phyloP scores from a whole-genome alignment of 2,888 invertebrate genomes.

The Belgica antarctica region DNA sequence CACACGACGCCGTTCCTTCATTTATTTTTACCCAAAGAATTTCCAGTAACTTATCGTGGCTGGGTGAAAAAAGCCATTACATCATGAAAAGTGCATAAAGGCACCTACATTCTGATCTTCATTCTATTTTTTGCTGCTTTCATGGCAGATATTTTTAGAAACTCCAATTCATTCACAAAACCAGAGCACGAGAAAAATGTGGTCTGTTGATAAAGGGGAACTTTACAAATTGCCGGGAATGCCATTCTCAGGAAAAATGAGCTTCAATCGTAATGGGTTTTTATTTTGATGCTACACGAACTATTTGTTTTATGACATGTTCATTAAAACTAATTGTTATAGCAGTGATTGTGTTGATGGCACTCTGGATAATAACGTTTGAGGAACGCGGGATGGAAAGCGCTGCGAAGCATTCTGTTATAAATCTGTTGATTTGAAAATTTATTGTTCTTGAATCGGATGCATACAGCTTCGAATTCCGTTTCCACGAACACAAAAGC shows the following conservation, averaged over 20 bases:
- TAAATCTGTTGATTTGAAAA: background rate
- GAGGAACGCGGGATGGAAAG: background rate
- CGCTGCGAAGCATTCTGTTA: background rate
- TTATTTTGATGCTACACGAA: background rate
- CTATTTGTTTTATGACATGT: slow-evolving; percentile 37
- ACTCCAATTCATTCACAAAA: slow-evolving; percentile 3
- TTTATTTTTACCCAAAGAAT: background rate
- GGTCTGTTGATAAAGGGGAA: too few relatives aligned
- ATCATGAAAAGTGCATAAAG: slow-evolving; percentile 8
- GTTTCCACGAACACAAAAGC: background rate
- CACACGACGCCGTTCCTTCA: too few relatives aligned
- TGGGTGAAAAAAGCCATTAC: slow-evolving; percentile 6
- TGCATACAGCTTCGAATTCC: background rate
- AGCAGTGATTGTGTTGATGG: slow-evolving; percentile 29
- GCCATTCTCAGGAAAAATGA: background rate
- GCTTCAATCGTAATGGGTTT: slow-evolving; percentile 17
- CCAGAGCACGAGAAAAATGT: too few relatives aligned
- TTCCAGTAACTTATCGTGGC: too few relatives aligned
- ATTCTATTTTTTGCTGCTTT: background rate
- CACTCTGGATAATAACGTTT: background rate
- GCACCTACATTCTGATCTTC: background rate
- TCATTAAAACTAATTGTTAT: slow-evolving; percentile 43
- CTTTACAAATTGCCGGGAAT: background rate
- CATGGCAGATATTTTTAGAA: background rate
- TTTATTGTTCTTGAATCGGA: background rate